Conservation (phyloP, 2,888 invertebrate species). For the Cremastobaeus sp. region DNA sequence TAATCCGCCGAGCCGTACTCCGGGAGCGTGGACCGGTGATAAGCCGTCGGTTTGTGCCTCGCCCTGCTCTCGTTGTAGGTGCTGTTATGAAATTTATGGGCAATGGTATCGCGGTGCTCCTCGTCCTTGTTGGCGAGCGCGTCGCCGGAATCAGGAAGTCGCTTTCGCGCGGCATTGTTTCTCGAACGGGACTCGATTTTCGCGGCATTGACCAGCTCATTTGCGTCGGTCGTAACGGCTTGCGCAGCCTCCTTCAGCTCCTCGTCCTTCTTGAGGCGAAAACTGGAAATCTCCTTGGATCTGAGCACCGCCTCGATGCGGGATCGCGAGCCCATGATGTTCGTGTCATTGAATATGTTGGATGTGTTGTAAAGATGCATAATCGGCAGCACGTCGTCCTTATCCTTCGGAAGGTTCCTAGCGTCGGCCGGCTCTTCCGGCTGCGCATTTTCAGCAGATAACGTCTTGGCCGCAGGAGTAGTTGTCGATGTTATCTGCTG, state of each 20-base stretch:
- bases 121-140: conserved; percentile 57
- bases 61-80: conserved; percentile 53
- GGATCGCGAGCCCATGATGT: conserved; percentile 47
- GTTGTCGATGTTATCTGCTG: conserved; percentile 11
- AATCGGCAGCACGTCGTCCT: conserved; percentile 75
- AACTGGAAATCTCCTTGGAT: conserved; percentile 46
- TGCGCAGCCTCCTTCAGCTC: conserved; percentile 38
- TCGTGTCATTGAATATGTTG: conserved; percentile 72
- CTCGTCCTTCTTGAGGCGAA: conserved; percentile 61
- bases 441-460: conserved; percentile 42
- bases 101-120: conserved; percentile 53
- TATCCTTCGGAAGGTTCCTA: conserved; percentile 71
- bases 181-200: conserved; percentile 41
- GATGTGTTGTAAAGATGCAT: conserved; percentile 77
- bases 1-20: conserved; percentile 67
- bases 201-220: conserved; percentile 39
- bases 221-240: conserved; percentile 43
- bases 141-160: conserved; percentile 53
- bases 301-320: conserved; percentile 47
- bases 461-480: conserved; percentile 47
- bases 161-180: conserved; percentile 56
- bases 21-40: conserved; percentile 67
- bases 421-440: conserved; percentile 69
- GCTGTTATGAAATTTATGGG: conserved; percentile 32
- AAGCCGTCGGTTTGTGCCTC: conserved; percentile 65